A percentile compares a stretch with the other conserved stretches of the same genome.
Evolutionary conservation across 1,140 invertebrate species (phyloP).

Genomic region (Anastrepha obliqua): DNA sequence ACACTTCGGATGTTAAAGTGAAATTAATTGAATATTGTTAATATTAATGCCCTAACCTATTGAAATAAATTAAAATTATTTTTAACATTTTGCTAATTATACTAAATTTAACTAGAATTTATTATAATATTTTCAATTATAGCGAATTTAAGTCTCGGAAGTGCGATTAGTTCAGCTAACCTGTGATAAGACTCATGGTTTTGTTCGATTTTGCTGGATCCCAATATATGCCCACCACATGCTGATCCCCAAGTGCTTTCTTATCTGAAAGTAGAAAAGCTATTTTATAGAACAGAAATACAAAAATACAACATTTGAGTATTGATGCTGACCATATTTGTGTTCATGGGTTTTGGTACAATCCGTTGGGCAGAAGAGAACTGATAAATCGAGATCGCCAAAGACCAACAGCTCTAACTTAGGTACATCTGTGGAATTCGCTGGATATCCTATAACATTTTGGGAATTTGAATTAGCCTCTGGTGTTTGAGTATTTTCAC

Average conservation of each 20-base stretch:
- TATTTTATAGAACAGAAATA: background rate
- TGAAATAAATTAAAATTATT: too few relatives aligned
- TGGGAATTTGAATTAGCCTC: slow-evolving; percentile 53
- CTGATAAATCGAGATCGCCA: slow-evolving; percentile 62
- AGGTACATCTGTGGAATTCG: background rate
- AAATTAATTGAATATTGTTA: too few relatives aligned
- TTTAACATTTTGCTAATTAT: too few relatives aligned
- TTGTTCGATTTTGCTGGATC: slow-evolving; percentile 54
- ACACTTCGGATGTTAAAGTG: too few relatives aligned
- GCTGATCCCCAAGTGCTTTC: background rate
- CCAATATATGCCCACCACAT: slow-evolving; percentile 54
- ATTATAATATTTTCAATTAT: too few relatives aligned
- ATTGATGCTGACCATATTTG: slow-evolving; percentile 63
- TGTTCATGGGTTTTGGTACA: slow-evolving; percentile 67
- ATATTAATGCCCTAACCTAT: too few relatives aligned
- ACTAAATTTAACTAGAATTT: too few relatives aligned
- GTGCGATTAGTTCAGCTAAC: background rate
- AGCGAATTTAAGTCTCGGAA: too few relatives aligned
- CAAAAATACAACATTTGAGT: background rate
- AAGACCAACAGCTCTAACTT: slow-evolving; percentile 63
- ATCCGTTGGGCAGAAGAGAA: slow-evolving; percentile 64
- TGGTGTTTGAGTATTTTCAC: slow-evolving; percentile 55
- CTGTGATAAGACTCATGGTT: slow-evolving; percentile 54
- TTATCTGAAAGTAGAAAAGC: background rate
- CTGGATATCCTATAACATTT: slow-evolving; percentile 32